phyloP scores from a whole-genome alignment of 2,113 vertebrate genomes.

The Rhinichthys klamathensis region DNA sequence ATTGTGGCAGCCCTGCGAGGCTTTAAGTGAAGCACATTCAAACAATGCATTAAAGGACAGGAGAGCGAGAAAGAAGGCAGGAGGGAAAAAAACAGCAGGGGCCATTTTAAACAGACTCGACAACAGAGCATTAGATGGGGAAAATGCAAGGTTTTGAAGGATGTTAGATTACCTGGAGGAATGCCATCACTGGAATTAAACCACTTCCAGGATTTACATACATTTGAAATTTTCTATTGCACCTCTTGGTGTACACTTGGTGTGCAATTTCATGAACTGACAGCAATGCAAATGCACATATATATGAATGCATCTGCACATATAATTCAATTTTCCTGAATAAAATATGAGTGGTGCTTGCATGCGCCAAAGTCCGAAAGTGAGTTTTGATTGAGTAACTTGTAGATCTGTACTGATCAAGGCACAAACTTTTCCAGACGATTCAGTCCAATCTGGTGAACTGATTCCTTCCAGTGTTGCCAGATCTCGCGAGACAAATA shows the following conservation, averaged over 20 bases:
- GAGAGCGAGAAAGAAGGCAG: background rate
- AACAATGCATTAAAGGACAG: slow-evolving; percentile 54
- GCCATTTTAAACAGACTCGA: slow-evolving; percentile 25
- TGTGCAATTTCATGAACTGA: slow-evolving; percentile 5
- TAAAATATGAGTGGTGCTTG: background rate
- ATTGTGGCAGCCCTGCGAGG: slow-evolving; percentile 52
- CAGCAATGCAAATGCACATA: background rate
- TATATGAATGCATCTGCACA: slow-evolving; percentile 12
- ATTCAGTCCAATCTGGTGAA: no score
- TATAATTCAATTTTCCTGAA: background rate
- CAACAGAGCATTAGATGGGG: background rate
- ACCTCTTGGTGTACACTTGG: background rate
- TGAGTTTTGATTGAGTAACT: no score
- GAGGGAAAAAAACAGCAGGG: slow-evolving; percentile 5
- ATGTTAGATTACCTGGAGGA: slow-evolving; percentile 17
- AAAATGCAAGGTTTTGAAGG: background rate
- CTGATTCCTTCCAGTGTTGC: no score
- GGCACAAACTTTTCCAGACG: no score
- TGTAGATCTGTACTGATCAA: no score
- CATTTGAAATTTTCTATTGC: background rate
- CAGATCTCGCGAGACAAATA: no score
- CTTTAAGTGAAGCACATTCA: slow-evolving; percentile 53
- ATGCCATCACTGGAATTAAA: slow-evolving; percentile 6
- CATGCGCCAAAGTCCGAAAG: background rate
- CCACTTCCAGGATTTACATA: slow-evolving; percentile 17